Evolutionary conservation across 2,888 invertebrate species (phyloP).

Genomic region (Drosophila merina): DNA sequence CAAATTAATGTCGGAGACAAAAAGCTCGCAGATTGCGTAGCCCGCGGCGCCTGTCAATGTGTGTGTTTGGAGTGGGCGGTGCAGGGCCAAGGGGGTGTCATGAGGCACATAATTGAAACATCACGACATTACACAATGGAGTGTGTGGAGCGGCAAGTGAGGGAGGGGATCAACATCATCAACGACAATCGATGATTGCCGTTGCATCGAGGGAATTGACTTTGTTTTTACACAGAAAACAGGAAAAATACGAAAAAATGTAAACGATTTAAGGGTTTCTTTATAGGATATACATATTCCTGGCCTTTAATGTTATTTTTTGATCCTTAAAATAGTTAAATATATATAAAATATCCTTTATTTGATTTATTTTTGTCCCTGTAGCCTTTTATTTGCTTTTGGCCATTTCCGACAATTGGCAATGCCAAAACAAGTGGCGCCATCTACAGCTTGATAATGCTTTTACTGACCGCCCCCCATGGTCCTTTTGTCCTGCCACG

Average conservation of each 20-base stretch:
- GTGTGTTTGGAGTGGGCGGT: conserved; percentile 4
- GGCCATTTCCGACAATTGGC: conserved; percentile 13
- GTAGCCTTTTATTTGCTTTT: background rate
- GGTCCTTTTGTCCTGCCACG: background rate
- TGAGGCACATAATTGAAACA: conserved; percentile 35
- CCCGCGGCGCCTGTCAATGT: background rate
- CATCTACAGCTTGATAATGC: conserved; percentile 29
- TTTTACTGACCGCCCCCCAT: conserved; percentile 9
- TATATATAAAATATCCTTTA: background rate
- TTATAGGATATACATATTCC: too few species aligned
- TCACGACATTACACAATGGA: conserved; percentile 43
- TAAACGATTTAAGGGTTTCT: background rate
- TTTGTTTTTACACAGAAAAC: conserved; percentile 10
- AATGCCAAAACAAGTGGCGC: conserved; percentile 42
- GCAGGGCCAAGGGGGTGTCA: background rate
- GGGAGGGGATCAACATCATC: conserved; percentile 12
- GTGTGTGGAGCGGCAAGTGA: background rate
- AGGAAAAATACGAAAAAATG: background rate
- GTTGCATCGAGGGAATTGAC: conserved; percentile 24
- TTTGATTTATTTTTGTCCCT: background rate
- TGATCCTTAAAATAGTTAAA: background rate
- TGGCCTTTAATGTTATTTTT: too few species aligned
- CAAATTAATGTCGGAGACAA: conserved; percentile 67
- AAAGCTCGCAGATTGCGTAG: conserved; percentile 56
- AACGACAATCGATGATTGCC: conserved; percentile 39